Percentiles rank a stretch among this genome's conserved stretches.
Conservation (phyloP, 2,113 vertebrate genomes). For the Ptilonorhynchus violaceus region DNA sequence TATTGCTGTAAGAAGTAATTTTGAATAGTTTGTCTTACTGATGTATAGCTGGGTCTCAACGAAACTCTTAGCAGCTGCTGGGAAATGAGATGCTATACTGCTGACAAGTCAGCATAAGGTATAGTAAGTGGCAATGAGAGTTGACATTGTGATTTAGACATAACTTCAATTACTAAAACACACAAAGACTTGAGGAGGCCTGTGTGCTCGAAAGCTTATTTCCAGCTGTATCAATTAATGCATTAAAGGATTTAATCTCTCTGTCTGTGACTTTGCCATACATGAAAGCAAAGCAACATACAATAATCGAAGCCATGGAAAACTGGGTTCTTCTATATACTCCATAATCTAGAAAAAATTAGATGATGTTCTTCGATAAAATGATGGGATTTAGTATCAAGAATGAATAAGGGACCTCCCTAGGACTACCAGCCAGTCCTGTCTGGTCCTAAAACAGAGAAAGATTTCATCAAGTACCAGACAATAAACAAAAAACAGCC, state of each 20-base stretch:
- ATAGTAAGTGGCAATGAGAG: neutral
- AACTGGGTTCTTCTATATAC: neutral
- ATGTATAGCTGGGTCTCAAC: neutral
- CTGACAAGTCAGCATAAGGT: slow-evolving; percentile 15
- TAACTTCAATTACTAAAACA: neutral
- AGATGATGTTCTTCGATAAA: neutral
- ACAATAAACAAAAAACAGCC: neutral
- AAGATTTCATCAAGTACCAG: neutral
- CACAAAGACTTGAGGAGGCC: neutral
- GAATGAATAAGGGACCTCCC: neutral
- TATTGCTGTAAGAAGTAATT: neutral
- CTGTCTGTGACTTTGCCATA: neutral
- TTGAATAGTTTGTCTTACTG: neutral
- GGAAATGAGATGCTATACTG: neutral
- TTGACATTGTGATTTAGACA: neutral
- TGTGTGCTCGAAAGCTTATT: neutral
- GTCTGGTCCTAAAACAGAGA: neutral
- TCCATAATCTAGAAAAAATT: neutral
- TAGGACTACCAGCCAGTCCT: neutral
- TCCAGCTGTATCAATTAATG: neutral
- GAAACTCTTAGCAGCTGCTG: slow-evolving; percentile 12
- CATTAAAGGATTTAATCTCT: neutral
- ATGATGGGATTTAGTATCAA: neutral
- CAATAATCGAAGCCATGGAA: neutral
- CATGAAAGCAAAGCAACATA: neutral